Evolutionary conservation across 1,140 invertebrate species (phyloP).

Genomic region (Ips nitidus): DNA sequence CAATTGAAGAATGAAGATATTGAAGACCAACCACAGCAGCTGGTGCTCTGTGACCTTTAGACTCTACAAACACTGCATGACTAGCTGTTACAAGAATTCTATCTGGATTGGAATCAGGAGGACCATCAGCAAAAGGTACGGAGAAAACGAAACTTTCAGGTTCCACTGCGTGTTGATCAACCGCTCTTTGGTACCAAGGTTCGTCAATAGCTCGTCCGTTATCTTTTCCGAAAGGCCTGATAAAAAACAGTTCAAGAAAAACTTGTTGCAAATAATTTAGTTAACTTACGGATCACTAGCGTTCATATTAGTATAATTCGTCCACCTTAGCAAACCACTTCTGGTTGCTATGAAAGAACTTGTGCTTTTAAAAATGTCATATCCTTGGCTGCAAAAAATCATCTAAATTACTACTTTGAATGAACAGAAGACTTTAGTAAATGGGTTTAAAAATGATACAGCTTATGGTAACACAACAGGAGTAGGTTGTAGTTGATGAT

Average conservation of each 20-base stretch:
- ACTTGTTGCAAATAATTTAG: conserved; percentile 1
- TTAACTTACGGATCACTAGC: conserved; percentile 63
- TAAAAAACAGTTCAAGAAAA: conserved; percentile 30
- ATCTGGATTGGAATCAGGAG: conserved; percentile 47
- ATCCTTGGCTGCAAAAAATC: conserved; percentile 72
- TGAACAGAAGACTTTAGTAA: background rate
- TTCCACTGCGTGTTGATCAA: conserved; percentile 84
- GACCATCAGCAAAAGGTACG: conserved; percentile 81
- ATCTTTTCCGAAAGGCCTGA: conserved; percentile 78
- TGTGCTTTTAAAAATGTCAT: conserved; percentile 81
- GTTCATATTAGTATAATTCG: conserved; percentile 57
- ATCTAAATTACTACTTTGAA: background rate
- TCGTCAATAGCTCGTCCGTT: conserved; percentile 85
- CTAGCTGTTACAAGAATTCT: conserved; percentile 82
- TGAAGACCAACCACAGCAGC: conserved; percentile 89
- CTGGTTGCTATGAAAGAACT: conserved; percentile 86
- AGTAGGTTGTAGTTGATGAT: too few species aligned
- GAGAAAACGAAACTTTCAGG: conserved; percentile 90
- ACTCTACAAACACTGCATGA: conserved; percentile 86
- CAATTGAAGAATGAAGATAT: conserved; percentile 77
- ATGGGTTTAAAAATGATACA: background rate
- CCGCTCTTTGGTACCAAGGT: conserved; percentile 89
- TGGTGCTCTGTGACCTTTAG: conserved; percentile 78
- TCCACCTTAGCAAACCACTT: conserved; percentile 84
- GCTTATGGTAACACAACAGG: too few species aligned